A percentile compares a stretch with the other conserved stretches of the same genome.
phyloP scores from a whole-genome alignment of 2,888 invertebrate species.

The Drosophila putrida region DNA sequence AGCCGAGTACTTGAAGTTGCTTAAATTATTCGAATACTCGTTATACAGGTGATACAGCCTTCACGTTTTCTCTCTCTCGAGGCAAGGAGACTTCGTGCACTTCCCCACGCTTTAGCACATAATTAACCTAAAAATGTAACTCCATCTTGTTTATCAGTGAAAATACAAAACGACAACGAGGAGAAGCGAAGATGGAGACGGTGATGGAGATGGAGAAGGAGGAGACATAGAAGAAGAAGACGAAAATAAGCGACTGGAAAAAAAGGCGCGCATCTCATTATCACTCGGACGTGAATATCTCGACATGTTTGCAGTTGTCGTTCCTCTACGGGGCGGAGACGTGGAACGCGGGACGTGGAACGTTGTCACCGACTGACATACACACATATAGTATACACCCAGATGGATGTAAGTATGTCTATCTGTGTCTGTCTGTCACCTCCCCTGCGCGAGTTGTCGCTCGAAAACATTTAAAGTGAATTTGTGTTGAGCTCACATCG shows the following conservation, averaged over 20 bases:
- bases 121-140: slow-evolving; percentile 84
- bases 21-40: slow-evolving; percentile 17
- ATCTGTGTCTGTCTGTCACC: slow-evolving; percentile 7
- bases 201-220: slow-evolving; percentile 28
- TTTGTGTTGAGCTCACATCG: slow-evolving; percentile 82
- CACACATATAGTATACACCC: slow-evolving; percentile 2
- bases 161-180: slow-evolving; percentile 60
- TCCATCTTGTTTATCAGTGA: slow-evolving; percentile 82
- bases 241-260: slow-evolving; percentile 55
- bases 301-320: slow-evolving; percentile 77
- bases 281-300: slow-evolving; percentile 84
- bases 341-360: slow-evolving; percentile 26
- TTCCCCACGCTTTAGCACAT: slow-evolving; percentile 82
- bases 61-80: slow-evolving; percentile 37
- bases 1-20: slow-evolving; percentile 9
- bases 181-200: not conserved
- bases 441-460: slow-evolving; percentile 51
- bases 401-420: not conserved
- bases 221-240: slow-evolving; percentile 35
- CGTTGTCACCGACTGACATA: slow-evolving; percentile 54
- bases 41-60: slow-evolving; percentile 29
- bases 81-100: slow-evolving; percentile 43
- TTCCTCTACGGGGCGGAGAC: slow-evolving; percentile 59
- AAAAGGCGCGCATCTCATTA: slow-evolving; percentile 84
- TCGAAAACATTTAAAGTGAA: slow-evolving; percentile 79